Evolutionary conservation across 2,113 vertebrate species (phyloP).

Genomic region (Tilapia sparmanii): DNA sequence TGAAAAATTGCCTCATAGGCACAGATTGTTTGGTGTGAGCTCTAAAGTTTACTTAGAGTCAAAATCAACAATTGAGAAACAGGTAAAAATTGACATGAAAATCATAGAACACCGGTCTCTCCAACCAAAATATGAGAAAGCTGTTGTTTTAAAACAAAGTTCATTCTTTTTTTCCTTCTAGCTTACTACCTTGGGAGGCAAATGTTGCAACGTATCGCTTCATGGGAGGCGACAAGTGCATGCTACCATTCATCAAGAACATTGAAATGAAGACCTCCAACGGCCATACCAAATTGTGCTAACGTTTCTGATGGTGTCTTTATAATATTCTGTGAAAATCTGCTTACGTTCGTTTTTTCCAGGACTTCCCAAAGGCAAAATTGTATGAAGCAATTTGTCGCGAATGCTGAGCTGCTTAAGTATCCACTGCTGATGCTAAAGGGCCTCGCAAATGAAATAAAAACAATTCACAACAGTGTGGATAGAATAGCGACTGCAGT

Average conservation of each 20-base stretch:
- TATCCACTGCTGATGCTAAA: neutral
- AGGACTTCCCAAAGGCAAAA: neutral
- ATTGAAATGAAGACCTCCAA: constrained; percentile 42
- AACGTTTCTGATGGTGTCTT: neutral
- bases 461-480: neutral
- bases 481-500: neutral
- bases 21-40: neutral
- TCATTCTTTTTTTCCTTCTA: neutral
- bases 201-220: constrained; percentile 65
- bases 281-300: constrained; percentile 12
- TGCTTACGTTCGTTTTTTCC: neutral
- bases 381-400: neutral
- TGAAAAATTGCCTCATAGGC: neutral
- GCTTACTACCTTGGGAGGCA: constrained; percentile 64
- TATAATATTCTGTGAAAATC: neutral
- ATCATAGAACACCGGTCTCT: neutral
- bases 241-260: constrained; percentile 69
- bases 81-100: neutral
- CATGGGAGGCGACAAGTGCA: constrained; percentile 69
- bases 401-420: neutral
- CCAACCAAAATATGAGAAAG: neutral
- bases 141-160: neutral
- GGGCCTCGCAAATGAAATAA: neutral
- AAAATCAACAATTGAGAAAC: neutral
- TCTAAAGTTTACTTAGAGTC: neutral